Percentiles rank a stretch among this genome's conserved stretches.
phyloP scores from a whole-genome alignment of 2,113 vertebrate genomes.

The Pterocles gutturalis region DNA sequence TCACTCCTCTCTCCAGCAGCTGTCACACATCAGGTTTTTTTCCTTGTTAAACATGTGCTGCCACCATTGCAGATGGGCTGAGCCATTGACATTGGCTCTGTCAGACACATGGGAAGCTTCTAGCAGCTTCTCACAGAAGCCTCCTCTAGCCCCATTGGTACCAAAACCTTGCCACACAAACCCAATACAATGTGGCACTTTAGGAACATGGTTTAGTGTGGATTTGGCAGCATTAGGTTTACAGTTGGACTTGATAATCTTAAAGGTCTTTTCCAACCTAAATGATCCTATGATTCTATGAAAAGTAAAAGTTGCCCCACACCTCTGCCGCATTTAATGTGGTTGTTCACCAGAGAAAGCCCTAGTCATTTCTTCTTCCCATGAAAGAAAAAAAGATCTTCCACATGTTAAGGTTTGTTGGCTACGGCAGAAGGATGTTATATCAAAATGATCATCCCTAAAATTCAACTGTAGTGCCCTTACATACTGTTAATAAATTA shows the following conservation, averaged over 20 bases:
- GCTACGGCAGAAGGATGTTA: neutral
- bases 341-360: neutral
- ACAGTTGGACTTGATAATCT: neutral
- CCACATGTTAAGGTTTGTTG: neutral
- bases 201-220: neutral
- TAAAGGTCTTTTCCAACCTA: neutral
- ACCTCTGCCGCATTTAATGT: neutral
- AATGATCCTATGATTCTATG: neutral
- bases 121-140: neutral
- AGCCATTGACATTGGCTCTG: neutral
- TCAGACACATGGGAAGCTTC: neutral
- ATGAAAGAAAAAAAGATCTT: neutral
- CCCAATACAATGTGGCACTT: neutral
- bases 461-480: neutral
- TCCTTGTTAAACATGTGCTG: neutral
- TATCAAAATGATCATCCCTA: neutral
- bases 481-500: slow-evolving; percentile 24
- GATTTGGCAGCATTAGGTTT: neutral
- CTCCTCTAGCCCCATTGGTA: neutral
- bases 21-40: neutral
- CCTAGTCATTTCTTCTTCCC: neutral
- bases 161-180: neutral
- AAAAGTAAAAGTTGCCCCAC: neutral
- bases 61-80: neutral
- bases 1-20: neutral